Evolutionary conservation across 2,797 vertebrate species (phyloP), one percentile per base, ranked within the genome.

Genomic region (Eulemur rubriventer): DNA sequence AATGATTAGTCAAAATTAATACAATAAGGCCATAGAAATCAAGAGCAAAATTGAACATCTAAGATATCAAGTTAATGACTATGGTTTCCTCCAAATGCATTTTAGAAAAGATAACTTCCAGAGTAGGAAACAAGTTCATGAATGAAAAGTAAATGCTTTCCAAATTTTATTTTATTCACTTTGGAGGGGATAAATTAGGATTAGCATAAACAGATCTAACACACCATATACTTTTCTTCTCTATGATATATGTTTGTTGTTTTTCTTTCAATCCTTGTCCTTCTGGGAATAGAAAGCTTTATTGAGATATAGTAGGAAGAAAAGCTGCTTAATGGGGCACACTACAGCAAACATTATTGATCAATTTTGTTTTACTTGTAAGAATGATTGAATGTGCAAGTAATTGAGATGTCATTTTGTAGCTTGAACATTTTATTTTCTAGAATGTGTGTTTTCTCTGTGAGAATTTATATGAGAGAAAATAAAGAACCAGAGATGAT

Each of bases 381-480:
- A 97, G 87, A 97, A 98, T 98, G 98, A 98, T 96, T 98, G 98
- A 98, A 98, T 97, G 96, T 90, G 95, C 92, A 97, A 98, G 97
- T 98, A 98, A 98, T 98, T 98, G 97, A 98, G 97, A 98, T 98
- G 98, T 98, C 95, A 98, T 98, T 98, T 97, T 98, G 95, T 96
- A 97, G 96, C 92, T 95, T 97, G 98, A 98, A 50, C 96, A 91
- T 98, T 98, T 98, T 98, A 96, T 98, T 98, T 98, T 98, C 92
- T 93, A 82, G 85, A 28, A 91, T 84, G 93, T 92, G 89, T 96
- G 76, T 92, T 98, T 97, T 98, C 96, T 97, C 97, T 81, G n/a
- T 97, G 89, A 97, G 88, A 97, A 95, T 93, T 50, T 97, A 96
- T 98, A 94, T 92, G 70, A 97, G 86, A 82, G 70, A 95, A 98